These are phyloP conservation scores for Micromesistius poutassou DNA, from an alignment of 2,797 vertebrate species.

Conservation along the genomic window DNA sequence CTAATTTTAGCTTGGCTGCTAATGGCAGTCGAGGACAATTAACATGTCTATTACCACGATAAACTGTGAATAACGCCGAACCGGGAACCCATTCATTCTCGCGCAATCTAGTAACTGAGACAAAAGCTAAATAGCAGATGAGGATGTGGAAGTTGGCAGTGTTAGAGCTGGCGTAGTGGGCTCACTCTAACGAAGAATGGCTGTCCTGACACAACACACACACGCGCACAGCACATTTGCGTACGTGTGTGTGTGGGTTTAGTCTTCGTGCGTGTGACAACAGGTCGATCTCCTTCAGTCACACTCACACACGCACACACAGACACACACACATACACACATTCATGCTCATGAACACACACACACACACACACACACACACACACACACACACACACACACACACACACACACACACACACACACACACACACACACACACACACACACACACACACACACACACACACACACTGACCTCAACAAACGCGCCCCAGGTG, in stretches of 20 bases:
- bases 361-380: not conserved
- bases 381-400: not conserved
- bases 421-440: not conserved
- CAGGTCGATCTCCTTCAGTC: not conserved
- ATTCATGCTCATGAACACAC: not conserved
- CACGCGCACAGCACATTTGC: not conserved
- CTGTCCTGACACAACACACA: not conserved
- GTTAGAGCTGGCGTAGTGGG: not conserved
- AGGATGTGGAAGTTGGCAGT: slow-evolving; percentile 10
- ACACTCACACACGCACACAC: not conserved
- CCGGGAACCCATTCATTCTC: slow-evolving; percentile 47
- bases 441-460: not conserved
- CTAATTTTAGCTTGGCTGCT: slow-evolving; percentile 63
- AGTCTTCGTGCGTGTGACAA: not conserved
- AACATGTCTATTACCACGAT: slow-evolving; percentile 63
- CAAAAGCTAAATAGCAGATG: slow-evolving; percentile 31
- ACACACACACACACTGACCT: not conserved
- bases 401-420: not conserved
- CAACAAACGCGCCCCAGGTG: not conserved
- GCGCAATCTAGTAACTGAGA: slow-evolving; percentile 29
- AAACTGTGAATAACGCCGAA: slow-evolving; percentile 63
- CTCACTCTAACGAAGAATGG: not conserved
- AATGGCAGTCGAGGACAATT: slow-evolving; percentile 63
- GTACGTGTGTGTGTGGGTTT: not conserved
- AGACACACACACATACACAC: not conserved